Percentiles rank a stretch among this genome's conserved stretches.
These are phyloP conservation scores for Psilopogon haemacephalus DNA, from an alignment of 2,113 vertebrate species.

Conservation along the genomic window DNA sequence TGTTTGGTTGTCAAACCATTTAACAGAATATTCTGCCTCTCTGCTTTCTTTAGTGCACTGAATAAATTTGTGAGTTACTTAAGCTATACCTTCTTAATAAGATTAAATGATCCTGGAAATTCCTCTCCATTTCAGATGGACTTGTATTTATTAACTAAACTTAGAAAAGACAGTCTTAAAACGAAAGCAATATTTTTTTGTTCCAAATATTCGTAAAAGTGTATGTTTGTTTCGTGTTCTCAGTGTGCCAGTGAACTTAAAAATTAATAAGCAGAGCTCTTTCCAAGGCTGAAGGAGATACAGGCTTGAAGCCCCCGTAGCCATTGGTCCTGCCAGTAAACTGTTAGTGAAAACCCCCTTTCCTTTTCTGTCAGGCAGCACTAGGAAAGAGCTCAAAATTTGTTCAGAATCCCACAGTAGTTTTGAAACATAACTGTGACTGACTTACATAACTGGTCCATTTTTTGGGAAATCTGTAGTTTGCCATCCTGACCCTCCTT, in stretches of 20 bases:
- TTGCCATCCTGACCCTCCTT: background rate
- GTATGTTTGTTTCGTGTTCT: background rate
- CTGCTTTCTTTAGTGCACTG: conserved; percentile 19
- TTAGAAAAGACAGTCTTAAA: conserved; percentile 38
- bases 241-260: background rate
- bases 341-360: background rate
- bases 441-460: background rate
- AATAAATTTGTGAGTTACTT: conserved; percentile 43
- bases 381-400: conserved; percentile 3
- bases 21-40: conserved; percentile 34
- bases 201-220: background rate
- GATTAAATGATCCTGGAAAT: conserved; percentile 52
- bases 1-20: conserved; percentile 23
- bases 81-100: conserved; percentile 23
- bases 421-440: background rate
- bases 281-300: conserved; percentile 31
- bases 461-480: background rate
- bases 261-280: background rate
- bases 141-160: conserved; percentile 32
- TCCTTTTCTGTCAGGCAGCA: background rate
- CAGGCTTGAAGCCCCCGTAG: background rate
- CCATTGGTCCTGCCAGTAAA: background rate
- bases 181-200: conserved; percentile 57
- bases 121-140: background rate
- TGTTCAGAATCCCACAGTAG: background rate